Percentiles rank a stretch among this genome's conserved stretches.
phyloP scores from a whole-genome alignment of 2,113 vertebrate genomes.

The Pseudonaja textilis region DNA sequence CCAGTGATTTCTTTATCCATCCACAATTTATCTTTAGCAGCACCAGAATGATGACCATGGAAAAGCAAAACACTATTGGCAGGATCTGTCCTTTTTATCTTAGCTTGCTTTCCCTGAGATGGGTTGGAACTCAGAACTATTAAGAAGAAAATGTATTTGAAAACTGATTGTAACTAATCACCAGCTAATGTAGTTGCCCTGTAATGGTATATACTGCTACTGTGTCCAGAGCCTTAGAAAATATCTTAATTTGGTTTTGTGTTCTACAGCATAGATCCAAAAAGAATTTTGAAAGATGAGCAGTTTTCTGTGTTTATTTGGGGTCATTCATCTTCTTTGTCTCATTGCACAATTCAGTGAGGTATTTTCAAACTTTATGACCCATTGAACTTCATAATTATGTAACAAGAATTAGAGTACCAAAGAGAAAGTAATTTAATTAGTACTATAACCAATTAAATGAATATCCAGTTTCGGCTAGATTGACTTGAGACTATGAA shows the following conservation, averaged over 20 bases:
- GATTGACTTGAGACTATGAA: not conserved
- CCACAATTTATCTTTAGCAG: not conserved
- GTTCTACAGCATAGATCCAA: not conserved
- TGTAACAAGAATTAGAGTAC: not conserved
- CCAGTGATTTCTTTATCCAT: not conserved
- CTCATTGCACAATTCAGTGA: not conserved
- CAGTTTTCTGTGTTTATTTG: not conserved
- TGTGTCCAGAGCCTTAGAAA: not conserved
- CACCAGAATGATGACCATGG: not conserved
- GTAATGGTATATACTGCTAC: not conserved
- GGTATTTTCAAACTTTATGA: constrained; percentile 2
- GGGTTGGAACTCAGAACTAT: not conserved
- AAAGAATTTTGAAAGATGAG: constrained; percentile 4
- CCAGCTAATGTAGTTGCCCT: not conserved
- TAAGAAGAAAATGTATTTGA: not conserved
- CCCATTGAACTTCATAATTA: not conserved
- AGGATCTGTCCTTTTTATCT: not conserved
- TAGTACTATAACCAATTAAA: not conserved
- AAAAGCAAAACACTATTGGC: not conserved
- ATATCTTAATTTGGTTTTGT: not conserved
- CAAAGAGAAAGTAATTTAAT: not conserved
- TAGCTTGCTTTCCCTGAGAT: not conserved
- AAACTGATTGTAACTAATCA: not conserved
- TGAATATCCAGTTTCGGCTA: not conserved
- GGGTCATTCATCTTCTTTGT: not conserved